phyloP scores from a whole-genome alignment of 2,113 vertebrate genomes.

The Coregonus clupeaformis region DNA sequence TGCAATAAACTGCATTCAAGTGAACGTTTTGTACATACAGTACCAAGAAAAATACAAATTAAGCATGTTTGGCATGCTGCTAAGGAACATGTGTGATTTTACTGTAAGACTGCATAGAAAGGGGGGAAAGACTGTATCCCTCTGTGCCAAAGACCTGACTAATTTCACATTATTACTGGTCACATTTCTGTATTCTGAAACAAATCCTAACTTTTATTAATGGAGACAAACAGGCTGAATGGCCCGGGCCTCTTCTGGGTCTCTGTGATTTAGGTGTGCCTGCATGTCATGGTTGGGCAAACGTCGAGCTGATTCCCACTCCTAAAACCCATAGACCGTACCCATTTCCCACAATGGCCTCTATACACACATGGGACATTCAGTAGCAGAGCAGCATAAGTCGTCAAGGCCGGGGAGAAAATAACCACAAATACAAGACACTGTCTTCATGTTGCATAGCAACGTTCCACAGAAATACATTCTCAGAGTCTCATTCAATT shows the following conservation, averaged over 20 bases:
- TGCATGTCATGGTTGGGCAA: constrained; percentile 64
- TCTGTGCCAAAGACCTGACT: too few relatives aligned
- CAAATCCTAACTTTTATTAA: constrained; percentile 56
- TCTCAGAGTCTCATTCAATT: too few relatives aligned
- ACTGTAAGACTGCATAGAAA: too few relatives aligned
- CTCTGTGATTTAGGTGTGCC: constrained; percentile 55
- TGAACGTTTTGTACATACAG: too few relatives aligned
- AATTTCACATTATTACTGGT: background rate
- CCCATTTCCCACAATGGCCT: constrained; percentile 56
- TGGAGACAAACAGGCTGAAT: constrained; percentile 50
- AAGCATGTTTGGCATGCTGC: background rate
- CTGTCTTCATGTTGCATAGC: constrained; percentile 4
- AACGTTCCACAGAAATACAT: background rate
- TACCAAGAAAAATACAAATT: background rate
- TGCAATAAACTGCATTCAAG: too few relatives aligned
- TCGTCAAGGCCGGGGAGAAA: background rate
- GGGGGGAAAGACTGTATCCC: too few relatives aligned
- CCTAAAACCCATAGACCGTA: constrained; percentile 41
- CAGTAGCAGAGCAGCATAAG: background rate
- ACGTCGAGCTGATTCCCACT: constrained; percentile 53
- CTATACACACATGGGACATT: constrained; percentile 37
- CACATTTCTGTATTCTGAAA: constrained; percentile 41
- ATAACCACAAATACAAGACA: background rate
- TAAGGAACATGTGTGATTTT: too few relatives aligned
- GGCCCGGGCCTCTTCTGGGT: constrained; percentile 40